phyloP scores from a whole-genome alignment of 2,113 vertebrate genomes.

The Calonectris borealis region DNA sequence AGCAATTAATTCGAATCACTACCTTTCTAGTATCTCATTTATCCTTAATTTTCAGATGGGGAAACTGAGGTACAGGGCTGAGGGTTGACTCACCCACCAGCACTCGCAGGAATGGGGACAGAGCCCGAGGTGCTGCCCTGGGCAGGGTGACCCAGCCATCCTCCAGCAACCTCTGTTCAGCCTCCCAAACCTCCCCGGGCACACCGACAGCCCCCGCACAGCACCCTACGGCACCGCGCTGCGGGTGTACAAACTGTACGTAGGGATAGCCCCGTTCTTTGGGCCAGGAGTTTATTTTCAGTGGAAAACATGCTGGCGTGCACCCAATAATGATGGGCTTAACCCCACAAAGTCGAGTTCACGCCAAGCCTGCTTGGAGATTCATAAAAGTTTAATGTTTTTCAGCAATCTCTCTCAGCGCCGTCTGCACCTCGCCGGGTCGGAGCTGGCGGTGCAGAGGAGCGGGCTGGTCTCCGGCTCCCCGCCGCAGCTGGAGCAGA shows the following conservation, averaged over 20 bases:
- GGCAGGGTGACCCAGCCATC: neutral
- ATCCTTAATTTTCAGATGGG: neutral
- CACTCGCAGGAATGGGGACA: neutral
- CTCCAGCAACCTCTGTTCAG: neutral
- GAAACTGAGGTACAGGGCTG: neutral
- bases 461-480: neutral
- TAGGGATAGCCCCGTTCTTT: neutral
- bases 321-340: neutral
- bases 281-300: neutral
- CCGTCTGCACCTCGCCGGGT: fast-evolving
- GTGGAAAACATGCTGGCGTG: neutral
- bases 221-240: fast-evolving
- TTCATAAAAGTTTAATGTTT: neutral
- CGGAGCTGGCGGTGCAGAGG: neutral
- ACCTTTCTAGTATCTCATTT: neutral
- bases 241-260: fast-evolving
- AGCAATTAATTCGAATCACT: neutral
- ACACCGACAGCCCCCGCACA: fast-evolving
- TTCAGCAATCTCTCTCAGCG: neutral
- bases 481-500: fast-evolving
- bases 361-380: neutral
- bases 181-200: fast-evolving
- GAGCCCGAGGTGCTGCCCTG: neutral
- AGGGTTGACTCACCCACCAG: neutral
- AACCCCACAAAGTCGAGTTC: neutral